Evolutionary conservation across 2,797 vertebrate genomes (phyloP).

Genomic region (Danionella dracula): DNA sequence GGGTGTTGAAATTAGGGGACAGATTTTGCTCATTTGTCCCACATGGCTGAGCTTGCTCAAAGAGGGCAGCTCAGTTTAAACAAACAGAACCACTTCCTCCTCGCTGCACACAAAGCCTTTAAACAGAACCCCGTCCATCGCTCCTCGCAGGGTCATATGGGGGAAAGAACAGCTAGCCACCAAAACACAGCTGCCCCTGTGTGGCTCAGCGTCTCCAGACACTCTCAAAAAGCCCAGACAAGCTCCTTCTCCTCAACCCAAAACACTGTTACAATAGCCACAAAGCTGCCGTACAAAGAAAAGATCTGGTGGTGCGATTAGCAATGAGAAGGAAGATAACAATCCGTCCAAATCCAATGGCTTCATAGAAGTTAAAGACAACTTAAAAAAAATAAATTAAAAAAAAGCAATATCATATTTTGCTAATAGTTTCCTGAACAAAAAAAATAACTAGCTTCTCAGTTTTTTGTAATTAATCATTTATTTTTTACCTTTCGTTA

Average conservation of each 20-base stretch:
- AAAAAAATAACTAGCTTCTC: too few relatives aligned
- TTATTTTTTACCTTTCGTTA: too few relatives aligned
- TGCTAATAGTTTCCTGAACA: too few relatives aligned
- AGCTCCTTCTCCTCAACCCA: not conserved
- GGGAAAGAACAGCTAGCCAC: constrained; percentile 24
- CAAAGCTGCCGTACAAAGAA: not conserved
- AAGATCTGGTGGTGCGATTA: not conserved
- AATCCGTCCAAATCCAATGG: not conserved
- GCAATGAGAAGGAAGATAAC: not conserved
- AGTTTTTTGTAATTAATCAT: too few relatives aligned
- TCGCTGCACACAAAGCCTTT: constrained; percentile 56
- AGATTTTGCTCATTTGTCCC: constrained; percentile 45
- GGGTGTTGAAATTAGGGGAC: constrained; percentile 20
- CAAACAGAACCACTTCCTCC: constrained; percentile 70
- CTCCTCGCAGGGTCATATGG: constrained; percentile 43
- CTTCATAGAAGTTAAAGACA: not conserved
- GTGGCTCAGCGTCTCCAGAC: not conserved
- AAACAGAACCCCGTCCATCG: constrained; percentile 54
- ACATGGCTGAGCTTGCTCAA: constrained; percentile 36
- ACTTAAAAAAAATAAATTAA: not conserved
- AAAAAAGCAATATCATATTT: not conserved
- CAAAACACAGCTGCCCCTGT: constrained; percentile 22
- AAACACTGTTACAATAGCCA: not conserved
- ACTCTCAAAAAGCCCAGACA: not conserved
- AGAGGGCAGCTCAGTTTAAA: constrained; percentile 65